Base-by-base conservation (phyloP, 2,113 vertebrate genomes). In the Anarhynchus alexandrinus region DNA sequence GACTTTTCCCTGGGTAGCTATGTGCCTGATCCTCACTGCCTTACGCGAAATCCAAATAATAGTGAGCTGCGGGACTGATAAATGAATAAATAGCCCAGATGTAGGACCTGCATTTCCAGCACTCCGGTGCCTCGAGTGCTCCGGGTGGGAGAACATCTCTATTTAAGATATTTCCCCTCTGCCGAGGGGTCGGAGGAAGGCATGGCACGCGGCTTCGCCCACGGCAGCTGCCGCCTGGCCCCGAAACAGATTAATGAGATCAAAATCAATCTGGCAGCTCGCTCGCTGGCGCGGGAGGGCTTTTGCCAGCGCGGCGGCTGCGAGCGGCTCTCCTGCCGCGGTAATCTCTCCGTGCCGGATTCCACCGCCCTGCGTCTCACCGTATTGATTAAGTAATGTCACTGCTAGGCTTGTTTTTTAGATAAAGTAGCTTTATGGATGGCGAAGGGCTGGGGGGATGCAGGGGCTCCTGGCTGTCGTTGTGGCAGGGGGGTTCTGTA, bases 221-320 rank as follows among this genome's bases (percentile, higher is more conserved):
- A 20, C 2, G 5, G 74, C 57, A 61, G 83, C 91, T 58, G 86
- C 65, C 1, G 54, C 22, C 76, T 88, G 77, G 61, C 72, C 71
- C 86, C 27, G 2, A 38, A 58, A 45, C 65, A 78, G 82, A 84
- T 91, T 93, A 96, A 96, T 91, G 86, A 95, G 94, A 76, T 96
- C 80, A 84, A 61, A 95, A 97, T 97, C 96, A 96, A 96, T 86
- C 77, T 94, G 96, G 94, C 97, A 94, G 84, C 69, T 93, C 32
- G 0, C 67, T 96, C 18, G 58, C 88, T 92, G 90, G 83, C 12
- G 49, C 40, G 65, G 92, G 78, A 54, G 55, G 69, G 77, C 61
- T 91, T 93, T 92, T 71, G 84, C 86, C 96, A 90, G 80, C 34
- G 3, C 90, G 3, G 7, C 47, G 91, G 81, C 79, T 81, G 80